Conservation (phyloP, 92 coral and sea anemone species). For the Palythoa grandis region DNA sequence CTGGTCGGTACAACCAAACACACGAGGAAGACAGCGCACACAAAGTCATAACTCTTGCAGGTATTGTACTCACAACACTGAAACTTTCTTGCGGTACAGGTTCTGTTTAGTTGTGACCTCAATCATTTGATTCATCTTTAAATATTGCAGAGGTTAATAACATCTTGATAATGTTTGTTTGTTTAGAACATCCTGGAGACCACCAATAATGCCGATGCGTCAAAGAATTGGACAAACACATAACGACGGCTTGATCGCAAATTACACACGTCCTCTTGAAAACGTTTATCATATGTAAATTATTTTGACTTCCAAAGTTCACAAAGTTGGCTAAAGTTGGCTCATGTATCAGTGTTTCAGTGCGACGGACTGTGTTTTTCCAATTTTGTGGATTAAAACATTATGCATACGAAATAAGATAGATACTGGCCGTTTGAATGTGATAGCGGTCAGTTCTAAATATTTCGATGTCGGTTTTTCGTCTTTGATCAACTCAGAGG, state of each 20-base stretch:
- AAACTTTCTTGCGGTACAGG: neutral
- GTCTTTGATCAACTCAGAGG: too few relatives aligned
- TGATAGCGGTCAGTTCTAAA: too few relatives aligned
- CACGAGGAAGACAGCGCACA: conserved; percentile 19
- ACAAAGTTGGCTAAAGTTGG: neutral
- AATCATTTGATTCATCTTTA: neutral
- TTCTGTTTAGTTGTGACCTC: conserved; percentile 11
- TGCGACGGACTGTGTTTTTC: neutral
- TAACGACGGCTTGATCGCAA: conserved; percentile 27
- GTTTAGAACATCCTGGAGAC: conserved; percentile 26
- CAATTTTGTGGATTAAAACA: neutral
- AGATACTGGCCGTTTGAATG: too few relatives aligned
- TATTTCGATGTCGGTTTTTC: too few relatives aligned
- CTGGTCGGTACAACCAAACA: conserved; percentile 39
- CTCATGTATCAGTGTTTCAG: neutral
- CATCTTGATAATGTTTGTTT: conserved; percentile 33
- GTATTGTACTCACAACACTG: neutral
- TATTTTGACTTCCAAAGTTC: conserved; percentile 21
- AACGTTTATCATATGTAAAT: conserved; percentile 26
- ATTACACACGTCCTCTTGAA: conserved; percentile 22
- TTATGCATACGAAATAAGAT: too few relatives aligned
- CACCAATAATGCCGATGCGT: conserved; percentile 11
- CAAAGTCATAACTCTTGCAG: conserved; percentile 1
- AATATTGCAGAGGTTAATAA: conserved; percentile 11
- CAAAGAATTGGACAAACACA: conserved; percentile 9